These are phyloP conservation scores for Hippocampus mohnikei DNA, from an alignment of 2,113 vertebrate species.

Conservation along the genomic window DNA sequence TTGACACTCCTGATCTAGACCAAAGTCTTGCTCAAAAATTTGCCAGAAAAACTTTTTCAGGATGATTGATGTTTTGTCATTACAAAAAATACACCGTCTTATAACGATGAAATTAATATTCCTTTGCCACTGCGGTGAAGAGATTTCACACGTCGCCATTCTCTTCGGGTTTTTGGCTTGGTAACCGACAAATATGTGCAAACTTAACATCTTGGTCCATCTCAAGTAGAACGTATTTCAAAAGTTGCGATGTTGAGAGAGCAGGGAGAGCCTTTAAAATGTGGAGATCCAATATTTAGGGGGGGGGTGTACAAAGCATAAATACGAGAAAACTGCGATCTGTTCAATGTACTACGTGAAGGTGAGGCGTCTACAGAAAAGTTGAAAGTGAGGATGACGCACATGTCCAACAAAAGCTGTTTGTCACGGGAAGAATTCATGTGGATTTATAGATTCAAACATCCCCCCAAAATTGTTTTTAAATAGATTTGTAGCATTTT, in stretches of 20 bases:
- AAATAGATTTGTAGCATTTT: slow-evolving; percentile 54
- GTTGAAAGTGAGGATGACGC: slow-evolving; percentile 46
- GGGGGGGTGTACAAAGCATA: slow-evolving; percentile 22
- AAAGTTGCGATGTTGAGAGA: slow-evolving; percentile 45
- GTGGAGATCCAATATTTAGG: slow-evolving; percentile 42
- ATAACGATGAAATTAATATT: slow-evolving; percentile 31
- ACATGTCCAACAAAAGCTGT: slow-evolving; percentile 36
- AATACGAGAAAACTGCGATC: slow-evolving; percentile 14
- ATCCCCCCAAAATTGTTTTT: slow-evolving; percentile 14
- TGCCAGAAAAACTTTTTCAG: slow-evolving; percentile 8
- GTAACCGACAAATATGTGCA: slow-evolving; percentile 70
- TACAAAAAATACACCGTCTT: slow-evolving; percentile 53
- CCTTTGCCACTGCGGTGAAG: slow-evolving; percentile 15
- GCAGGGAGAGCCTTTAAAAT: slow-evolving; percentile 48
- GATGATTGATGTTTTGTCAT: slow-evolving; percentile 26
- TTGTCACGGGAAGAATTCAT: slow-evolving; percentile 45
- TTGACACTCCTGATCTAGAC: slow-evolving; percentile 10
- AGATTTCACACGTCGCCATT: slow-evolving; percentile 15
- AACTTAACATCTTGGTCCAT: slow-evolving; percentile 76
- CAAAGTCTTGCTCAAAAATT: slow-evolving; percentile 51
- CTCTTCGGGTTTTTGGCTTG: slow-evolving; percentile 58
- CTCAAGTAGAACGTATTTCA: slow-evolving; percentile 55
- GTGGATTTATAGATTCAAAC: slow-evolving; percentile 56
- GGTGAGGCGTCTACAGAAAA: slow-evolving; percentile 33
- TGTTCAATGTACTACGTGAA: slow-evolving; percentile 14